Conservation (phyloP, 2,797 vertebrate species). For the Antrozous pallidus region DNA sequence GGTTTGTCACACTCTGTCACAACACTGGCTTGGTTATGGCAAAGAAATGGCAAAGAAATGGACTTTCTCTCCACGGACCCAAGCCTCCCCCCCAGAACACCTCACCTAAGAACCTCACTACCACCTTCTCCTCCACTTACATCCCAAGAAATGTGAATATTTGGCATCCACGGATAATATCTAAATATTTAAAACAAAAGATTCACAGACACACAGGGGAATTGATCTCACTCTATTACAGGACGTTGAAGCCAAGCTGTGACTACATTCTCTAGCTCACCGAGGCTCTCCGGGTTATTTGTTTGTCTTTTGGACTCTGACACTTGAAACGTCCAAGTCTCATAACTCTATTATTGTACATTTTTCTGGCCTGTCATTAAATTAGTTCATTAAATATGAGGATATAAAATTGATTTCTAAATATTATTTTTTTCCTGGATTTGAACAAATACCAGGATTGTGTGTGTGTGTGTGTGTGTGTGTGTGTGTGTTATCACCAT, state of each 20-base stretch:
- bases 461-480: not conserved
- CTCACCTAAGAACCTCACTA: no score
- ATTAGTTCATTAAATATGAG: not conserved
- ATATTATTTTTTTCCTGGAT: not conserved
- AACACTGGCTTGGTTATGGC: not conserved
- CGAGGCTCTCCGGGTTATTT: accelerated
- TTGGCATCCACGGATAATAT: not conserved
- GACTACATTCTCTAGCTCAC: not conserved
- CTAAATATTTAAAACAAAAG: not conserved
- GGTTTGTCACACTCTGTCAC: not conserved
- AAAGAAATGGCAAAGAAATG: not conserved
- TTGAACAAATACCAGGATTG: not conserved
- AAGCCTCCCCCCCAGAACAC: not conserved
- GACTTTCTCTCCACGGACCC: accelerated
- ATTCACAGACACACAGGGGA: not conserved
- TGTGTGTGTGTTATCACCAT: not conserved
- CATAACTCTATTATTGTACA: no score
- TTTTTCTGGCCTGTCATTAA: not conserved
- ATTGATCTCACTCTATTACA: not conserved
- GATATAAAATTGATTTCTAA: not conserved
- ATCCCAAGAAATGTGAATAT: not conserved
- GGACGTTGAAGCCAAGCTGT: not conserved
- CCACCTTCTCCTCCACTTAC: not conserved
- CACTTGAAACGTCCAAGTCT: not conserved
- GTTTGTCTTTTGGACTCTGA: not conserved